Evolutionary conservation across 2,888 invertebrate genomes (phyloP), one percentile per base, ranked within the genome.

Genomic region (Andricus curvator): DNA sequence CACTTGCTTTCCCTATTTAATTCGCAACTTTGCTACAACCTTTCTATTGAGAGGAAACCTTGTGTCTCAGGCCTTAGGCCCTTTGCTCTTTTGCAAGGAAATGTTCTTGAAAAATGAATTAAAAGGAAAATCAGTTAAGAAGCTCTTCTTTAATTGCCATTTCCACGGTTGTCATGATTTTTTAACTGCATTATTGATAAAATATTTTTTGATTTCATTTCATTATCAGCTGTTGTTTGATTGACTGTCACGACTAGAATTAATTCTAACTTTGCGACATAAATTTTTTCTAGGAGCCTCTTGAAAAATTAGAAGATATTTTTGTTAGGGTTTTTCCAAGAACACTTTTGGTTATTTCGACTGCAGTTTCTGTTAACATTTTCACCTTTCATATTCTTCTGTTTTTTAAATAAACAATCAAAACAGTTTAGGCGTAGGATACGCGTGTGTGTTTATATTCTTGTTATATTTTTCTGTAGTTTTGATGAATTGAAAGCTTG

Each of bases 401-500:
- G n/a, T n/a, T n/a, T n/a, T n/a, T 48, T 48, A 17, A 48, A 17
- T 48, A 48, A 48, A 20, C 48, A 4, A 48, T 48, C 4, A 48
- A 48, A 48, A 48, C 17, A 48, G 48, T 48, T 17, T 4, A 5
- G n/a, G 22, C 22, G 29, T 48, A 20, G 17, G 25, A 29, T n/a
- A 22, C n/a, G 22, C 17, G 29, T 29, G 9, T 29, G 33, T 4
- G 17, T n/a, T 44, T 44, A 74, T 29, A 51, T 29, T 11, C 56
- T 51, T 29, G n/a, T 51, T 51, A 29, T n/a, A 6, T 74, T 29
- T 56, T 29, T 51, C 33, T 11, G n/a, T 56, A 33, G 17, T 74
- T 56, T 51, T 29, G 56, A 29, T 56, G 51, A 51, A 74, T 74
- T 74, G 70, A 56, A 74, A 74, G 70, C 70, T 56, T 29, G 51